Conservation (phyloP, 2,888 invertebrate species). For the Cylindroiulus punctatus region DNA sequence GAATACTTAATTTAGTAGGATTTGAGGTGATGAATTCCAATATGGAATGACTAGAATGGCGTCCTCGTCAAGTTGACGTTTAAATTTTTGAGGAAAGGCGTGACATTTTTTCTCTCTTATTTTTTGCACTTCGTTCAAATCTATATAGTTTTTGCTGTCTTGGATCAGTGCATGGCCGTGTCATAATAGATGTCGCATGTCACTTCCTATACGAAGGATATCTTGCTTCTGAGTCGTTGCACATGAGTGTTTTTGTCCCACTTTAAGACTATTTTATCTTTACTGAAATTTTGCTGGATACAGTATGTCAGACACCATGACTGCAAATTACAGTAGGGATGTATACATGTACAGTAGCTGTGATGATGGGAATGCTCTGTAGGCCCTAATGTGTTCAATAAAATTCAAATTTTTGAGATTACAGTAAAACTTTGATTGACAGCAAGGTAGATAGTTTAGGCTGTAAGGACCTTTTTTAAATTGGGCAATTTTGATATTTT, state of each 20-base stretch:
- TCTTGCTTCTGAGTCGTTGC: slow-evolving; percentile 12
- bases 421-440: background rate
- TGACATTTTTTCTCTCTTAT: background rate
- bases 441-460: no score
- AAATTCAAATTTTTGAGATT: background rate
- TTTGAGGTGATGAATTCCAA: no score
- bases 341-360: no score
- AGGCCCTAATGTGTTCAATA: background rate
- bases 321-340: background rate
- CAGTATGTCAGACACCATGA: background rate
- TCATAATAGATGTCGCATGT: background rate
- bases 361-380: background rate
- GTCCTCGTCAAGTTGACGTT: background rate
- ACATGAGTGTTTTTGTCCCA: slow-evolving; percentile 15
- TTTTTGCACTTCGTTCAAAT: background rate
- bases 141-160: background rate
- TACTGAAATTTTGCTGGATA: background rate
- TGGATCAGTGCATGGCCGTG: background rate
- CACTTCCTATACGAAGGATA: background rate
- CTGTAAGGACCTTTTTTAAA: no score
- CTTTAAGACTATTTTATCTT: background rate
- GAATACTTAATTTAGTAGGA: no score
- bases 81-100: background rate
- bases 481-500: no score
- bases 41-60: background rate